Percentiles rank a stretch among this genome's conserved stretches.
Conservation (phyloP, 1,140 invertebrate species). For the Leptoteleia sp. region DNA sequence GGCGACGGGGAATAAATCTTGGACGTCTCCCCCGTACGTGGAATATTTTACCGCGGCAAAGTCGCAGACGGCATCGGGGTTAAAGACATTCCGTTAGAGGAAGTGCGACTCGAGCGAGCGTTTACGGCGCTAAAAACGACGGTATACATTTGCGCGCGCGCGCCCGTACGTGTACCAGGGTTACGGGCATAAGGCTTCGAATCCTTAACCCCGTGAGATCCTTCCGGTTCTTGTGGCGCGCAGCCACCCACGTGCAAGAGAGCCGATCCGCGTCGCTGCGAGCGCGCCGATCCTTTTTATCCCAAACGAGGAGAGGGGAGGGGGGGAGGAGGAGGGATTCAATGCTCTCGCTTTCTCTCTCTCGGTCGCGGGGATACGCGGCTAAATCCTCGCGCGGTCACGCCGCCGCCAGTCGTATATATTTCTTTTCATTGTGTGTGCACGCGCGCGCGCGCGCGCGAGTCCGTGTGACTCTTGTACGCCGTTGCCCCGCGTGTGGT, state of each 20-base stretch:
- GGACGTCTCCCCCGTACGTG: slow-evolving; percentile 50
- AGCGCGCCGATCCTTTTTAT: slow-evolving; percentile 77
- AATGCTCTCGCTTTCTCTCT: slow-evolving; percentile 58
- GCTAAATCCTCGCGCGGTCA: slow-evolving; percentile 75
- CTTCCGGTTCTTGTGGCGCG: slow-evolving; percentile 73
- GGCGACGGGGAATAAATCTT: slow-evolving; percentile 58
- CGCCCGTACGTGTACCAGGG: slow-evolving; percentile 44
- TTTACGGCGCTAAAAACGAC: slow-evolving; percentile 63
- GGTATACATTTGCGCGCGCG: slow-evolving; percentile 35
- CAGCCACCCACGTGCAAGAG: slow-evolving; percentile 72
- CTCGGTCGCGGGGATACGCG: slow-evolving; percentile 54
- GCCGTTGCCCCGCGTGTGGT: slow-evolving; percentile 74
- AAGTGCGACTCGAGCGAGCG: slow-evolving; percentile 60
- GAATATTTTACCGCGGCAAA: slow-evolving; percentile 61
- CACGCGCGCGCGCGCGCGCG: slow-evolving; percentile 59
- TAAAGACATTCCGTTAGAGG: slow-evolving; percentile 67
- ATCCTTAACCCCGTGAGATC: slow-evolving; percentile 70
- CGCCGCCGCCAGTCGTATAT: slow-evolving; percentile 74
- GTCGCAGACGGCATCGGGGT: slow-evolving; percentile 58
- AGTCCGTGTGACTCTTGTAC: slow-evolving; percentile 60
- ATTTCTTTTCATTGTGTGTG: slow-evolving; percentile 71
- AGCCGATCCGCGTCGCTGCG: slow-evolving; percentile 58
- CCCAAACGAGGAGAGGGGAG: slow-evolving; percentile 78
- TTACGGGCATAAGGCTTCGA: slow-evolving; percentile 66
- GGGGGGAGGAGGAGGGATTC: too few relatives aligned